These are phyloP conservation scores for Montipora cactus DNA, from an alignment of 64 coral and sea anemone species.

Conservation along the genomic window DNA sequence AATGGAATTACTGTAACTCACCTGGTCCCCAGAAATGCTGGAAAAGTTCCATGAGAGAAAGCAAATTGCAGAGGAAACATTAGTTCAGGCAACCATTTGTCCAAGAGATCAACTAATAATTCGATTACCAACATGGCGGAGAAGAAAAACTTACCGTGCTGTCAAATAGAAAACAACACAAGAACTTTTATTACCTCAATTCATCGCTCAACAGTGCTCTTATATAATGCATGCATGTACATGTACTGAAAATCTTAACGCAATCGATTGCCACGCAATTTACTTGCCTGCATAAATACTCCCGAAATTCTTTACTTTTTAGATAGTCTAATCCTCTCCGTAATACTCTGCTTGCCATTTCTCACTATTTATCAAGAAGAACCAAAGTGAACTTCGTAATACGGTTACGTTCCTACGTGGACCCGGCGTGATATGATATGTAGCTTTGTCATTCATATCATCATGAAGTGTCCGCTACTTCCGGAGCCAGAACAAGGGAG, in stretches of 20 bases:
- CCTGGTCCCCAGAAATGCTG: slow-evolving; percentile 94
- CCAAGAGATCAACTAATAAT: neutral
- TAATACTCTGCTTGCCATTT: slow-evolving; percentile 77
- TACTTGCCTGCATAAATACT: slow-evolving; percentile 92
- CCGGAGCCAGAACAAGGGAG: too few relatives aligned
- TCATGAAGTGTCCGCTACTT: neutral
- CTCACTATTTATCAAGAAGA: neutral
- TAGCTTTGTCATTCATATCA: neutral
- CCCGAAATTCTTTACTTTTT: slow-evolving; percentile 98
- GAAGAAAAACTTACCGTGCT: slow-evolving; percentile 91
- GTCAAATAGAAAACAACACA: slow-evolving; percentile 69
- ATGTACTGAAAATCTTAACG: too few relatives aligned
- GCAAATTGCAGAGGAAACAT: slow-evolving; percentile 24
- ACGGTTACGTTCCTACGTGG: too few relatives aligned
- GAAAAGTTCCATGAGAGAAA: slow-evolving; percentile 22
- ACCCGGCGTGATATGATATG: too few relatives aligned
- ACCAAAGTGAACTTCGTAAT: too few relatives aligned
- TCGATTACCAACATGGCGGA: neutral
- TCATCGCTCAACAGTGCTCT: too few relatives aligned
- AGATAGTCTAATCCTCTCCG: slow-evolving; percentile 75
- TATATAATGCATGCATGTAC: too few relatives aligned
- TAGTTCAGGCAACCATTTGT: slow-evolving; percentile 4
- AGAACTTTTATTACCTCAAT: too few relatives aligned
- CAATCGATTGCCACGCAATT: too few relatives aligned
- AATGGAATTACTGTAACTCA: too few relatives aligned